Evolutionary conservation across 2,113 vertebrate species (phyloP), one percentile per base, ranked within the genome.

Genomic region (Saguinus imperator): DNA sequence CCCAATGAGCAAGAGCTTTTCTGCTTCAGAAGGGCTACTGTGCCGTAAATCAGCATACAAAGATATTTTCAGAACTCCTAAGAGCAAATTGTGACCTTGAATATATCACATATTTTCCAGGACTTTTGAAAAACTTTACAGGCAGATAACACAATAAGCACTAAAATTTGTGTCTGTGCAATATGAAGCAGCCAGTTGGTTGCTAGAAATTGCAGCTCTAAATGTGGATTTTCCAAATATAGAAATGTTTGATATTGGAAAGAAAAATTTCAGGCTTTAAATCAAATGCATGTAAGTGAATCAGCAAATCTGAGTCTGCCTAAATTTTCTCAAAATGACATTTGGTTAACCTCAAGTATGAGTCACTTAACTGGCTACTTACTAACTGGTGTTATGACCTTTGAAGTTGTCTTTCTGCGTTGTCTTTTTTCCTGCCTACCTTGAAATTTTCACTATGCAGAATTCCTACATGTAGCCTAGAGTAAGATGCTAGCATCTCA

Each of bases 61-160:
- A 93, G 37, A 55, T 72, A 91, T 82, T 81, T 94, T 85, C 72
- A 94, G 64, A 83, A 89, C 87, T 81, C 10, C 50, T 20, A 87
- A 94, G 68, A 81, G 27, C 35, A 90, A 97, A 68, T 16, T 89
- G 21, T 81, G 75, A 91, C 72, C 80, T 89, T 97, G 79, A 95
- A 72, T 13, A 48, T 43, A 87, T 58, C 45, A 48, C 57, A n/a
- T 57, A 80, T 87, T 81, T 91, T 93, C 58, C 20, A 94, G 25
- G 40, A 92, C 7, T 86, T 68, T 9, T 72, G 35, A 40, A 85
- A 91, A 82, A 86, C 40, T 6, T 13, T 75, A 23, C 45, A 93
- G 29, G 23, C 35, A 93, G 81, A 91, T 43, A 84, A 57, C 50
- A 83, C 55, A 89, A 50, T 29, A 68, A 94, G 70, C 35, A 64